Evolutionary conservation across 2,113 vertebrate species (phyloP).

Genomic region (Gracilinanus agilis): DNA sequence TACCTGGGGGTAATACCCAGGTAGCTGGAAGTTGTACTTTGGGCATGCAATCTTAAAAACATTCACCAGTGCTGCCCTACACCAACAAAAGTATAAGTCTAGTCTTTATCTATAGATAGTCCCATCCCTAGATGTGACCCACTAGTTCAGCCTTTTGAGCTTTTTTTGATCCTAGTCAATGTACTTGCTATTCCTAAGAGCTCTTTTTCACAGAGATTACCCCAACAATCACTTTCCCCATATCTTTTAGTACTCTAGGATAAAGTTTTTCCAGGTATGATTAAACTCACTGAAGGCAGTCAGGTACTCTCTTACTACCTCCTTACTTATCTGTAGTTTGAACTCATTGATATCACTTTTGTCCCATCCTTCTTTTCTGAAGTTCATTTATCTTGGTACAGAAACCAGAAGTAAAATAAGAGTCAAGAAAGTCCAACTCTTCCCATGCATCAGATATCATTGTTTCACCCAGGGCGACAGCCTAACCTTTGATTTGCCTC

Average conservation of each 20-base stretch:
- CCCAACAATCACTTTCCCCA: not conserved
- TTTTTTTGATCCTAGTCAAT: not conserved
- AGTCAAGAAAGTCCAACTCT: not conserved
- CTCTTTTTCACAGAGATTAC: not conserved
- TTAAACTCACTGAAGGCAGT: not conserved
- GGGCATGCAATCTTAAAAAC: too few species aligned
- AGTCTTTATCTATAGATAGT: not conserved
- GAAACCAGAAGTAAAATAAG: not conserved
- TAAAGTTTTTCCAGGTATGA: not conserved
- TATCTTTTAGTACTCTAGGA: not conserved
- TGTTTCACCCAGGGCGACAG: not conserved
- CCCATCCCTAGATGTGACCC: not conserved
- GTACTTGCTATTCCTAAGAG: not conserved
- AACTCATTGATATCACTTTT: not conserved
- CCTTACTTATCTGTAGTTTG: not conserved
- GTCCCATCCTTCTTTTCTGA: not conserved
- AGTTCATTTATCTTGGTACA: not conserved
- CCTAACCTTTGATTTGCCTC: not conserved
- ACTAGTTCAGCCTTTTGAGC: not conserved
- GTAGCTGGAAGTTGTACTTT: too few species aligned
- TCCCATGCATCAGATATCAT: not conserved
- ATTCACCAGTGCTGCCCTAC: too few species aligned
- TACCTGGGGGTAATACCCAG: too few species aligned
- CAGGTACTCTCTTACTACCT: not conserved
- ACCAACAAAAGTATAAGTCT: not conserved